These are phyloP conservation scores for Antigone vipio DNA, from an alignment of 2,113 vertebrate species.

Conservation along the genomic window DNA sequence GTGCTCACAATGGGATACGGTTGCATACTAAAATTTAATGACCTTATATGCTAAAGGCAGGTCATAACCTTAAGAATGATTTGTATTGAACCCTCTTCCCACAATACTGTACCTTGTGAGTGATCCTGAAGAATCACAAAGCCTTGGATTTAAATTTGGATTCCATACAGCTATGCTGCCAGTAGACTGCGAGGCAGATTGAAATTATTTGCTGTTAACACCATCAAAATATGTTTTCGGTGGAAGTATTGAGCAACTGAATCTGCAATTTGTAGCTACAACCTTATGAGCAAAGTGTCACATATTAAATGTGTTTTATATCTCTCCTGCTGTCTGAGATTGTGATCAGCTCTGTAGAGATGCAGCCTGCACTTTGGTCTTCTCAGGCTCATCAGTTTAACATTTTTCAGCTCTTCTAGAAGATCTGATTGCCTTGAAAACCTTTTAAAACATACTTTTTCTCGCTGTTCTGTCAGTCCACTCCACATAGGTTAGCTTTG, in stretches of 20 bases:
- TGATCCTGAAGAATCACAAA: not conserved
- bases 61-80: not conserved
- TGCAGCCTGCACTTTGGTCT: not conserved
- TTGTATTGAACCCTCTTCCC: not conserved
- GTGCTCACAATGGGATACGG: not conserved
- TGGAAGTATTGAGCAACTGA: not conserved
- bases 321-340: not conserved
- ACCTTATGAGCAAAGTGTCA: not conserved
- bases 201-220: not conserved
- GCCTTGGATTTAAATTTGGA: not conserved
- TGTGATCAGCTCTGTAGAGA: not conserved
- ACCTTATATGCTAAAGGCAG: not conserved
- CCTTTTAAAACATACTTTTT: constrained; percentile 8
- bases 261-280: not conserved
- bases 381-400: not conserved
- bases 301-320: not conserved
- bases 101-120: not conserved
- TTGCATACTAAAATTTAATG: not conserved
- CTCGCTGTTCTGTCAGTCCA: not conserved
- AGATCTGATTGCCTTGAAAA: not conserved
- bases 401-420: not conserved
- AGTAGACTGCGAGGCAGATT: not conserved
- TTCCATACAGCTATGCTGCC: not conserved
- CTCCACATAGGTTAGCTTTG: not conserved
- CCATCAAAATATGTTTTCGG: constrained; percentile 10